Base-by-base conservation (phyloP, 2,113 vertebrate genomes). In the zebrafish (Danio rerio) region DNA sequence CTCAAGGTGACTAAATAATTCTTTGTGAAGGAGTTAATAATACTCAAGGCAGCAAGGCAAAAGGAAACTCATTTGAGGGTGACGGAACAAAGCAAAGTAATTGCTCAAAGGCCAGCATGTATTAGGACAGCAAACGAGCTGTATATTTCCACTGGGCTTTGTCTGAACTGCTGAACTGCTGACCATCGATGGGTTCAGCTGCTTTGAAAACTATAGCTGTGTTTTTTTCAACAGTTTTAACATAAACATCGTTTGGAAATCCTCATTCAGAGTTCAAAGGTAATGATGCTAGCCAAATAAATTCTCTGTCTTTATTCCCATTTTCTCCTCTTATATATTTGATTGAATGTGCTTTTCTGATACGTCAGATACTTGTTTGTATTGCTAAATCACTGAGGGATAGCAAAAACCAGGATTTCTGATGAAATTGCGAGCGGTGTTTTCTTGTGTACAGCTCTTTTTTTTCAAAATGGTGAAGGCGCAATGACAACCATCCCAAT, bases 1-100 rank as follows among this genome's bases (percentile, higher is more conserved):
- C 75, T 85, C 77, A 87, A 82, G 81, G 78, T 86, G 83, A 88
- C 85, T 83, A 43, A 82, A 80, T 63, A 10, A 15, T 77, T 5
- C 80, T 58, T 58, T 59, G 73, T 80, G 20, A 80, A 66, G 47
- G 55, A 61, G 52, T 83, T 56, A 76, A 75, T 56, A 66, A 71
- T 88, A 85, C 88, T 86, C 50, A 82, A 43, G 31, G 47, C 53
- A 76, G 55, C 70, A 45, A 76, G 31, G 81, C 53, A 66, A 42
- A 50, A 59, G 20, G n/a, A 6, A 59, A 20, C 65, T 82, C 86
- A 69, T 68, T 52, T 21, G 12, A 65, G 56, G 78, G 18, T 20
- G 45, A 52, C 11, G 16, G 56, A 81, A 66, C 47, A 47, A n/a
- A 65, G 58, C 21, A 43, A 79, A 79, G 76, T 79, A 79, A 66